Percentiles rank a stretch among this genome's conserved stretches.
These are phyloP conservation scores for Drosophila hydei DNA, from an alignment of 1,140 invertebrate species.

Conservation along the genomic window DNA sequence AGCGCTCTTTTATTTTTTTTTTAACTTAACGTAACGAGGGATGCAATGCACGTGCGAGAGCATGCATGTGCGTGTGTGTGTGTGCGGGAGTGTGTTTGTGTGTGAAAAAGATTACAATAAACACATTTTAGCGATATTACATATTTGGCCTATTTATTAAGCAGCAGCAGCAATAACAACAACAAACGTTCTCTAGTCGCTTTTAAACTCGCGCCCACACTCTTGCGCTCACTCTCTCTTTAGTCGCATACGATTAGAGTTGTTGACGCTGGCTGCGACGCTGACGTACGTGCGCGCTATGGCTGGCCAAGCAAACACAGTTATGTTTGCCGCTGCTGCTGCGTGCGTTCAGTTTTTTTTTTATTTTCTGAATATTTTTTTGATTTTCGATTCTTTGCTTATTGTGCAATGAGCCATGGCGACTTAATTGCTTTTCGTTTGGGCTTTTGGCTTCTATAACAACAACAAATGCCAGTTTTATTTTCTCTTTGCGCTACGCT, in stretches of 20 bases:
- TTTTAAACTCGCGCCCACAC: constrained; percentile 24
- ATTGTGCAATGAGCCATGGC: constrained; percentile 82
- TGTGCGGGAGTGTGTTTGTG: constrained; percentile 31
- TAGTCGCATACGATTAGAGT: constrained; percentile 19
- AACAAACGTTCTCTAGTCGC: constrained; percentile 7
- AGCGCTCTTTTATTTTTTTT: constrained; percentile 41
- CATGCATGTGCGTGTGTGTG: constrained; percentile 10
- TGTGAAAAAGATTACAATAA: constrained; percentile 78
- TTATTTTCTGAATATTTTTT: constrained; percentile 24
- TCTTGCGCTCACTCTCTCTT: constrained; percentile 19
- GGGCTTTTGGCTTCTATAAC: constrained; percentile 61
- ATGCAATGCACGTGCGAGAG: constrained; percentile 70
- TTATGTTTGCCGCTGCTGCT: constrained; percentile 62
- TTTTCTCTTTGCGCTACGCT: constrained; percentile 73
- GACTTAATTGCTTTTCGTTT: constrained; percentile 82
- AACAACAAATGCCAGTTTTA: constrained; percentile 45
- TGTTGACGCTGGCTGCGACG: constrained; percentile 20
- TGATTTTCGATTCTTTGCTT: constrained; percentile 73
- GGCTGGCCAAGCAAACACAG: constrained; percentile 76
- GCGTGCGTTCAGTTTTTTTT: background rate
- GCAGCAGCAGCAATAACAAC: constrained; percentile 41
- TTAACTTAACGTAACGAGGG: constrained; percentile 42
- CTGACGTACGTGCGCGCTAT: constrained; percentile 52
- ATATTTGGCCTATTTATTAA: constrained; percentile 83
- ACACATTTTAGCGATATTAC: constrained; percentile 82